Conservation (phyloP, 2,797 vertebrate species). For the Pampus argenteus region DNA sequence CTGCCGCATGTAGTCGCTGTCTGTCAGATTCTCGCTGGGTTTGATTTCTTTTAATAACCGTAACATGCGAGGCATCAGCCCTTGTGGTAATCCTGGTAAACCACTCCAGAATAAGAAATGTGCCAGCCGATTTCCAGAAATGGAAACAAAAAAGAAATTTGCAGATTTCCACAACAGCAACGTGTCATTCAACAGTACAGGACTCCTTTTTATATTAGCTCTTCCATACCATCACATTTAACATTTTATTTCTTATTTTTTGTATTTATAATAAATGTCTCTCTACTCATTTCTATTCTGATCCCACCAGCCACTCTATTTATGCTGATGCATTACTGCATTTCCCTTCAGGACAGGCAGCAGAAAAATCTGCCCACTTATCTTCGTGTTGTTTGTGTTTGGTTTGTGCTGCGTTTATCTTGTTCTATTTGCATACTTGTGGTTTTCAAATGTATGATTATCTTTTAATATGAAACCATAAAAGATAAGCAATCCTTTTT, state of each 20-base stretch:
- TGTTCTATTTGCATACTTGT: background rate
- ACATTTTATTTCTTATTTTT: background rate
- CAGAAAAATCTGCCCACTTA: background rate
- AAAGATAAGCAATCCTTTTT: background rate
- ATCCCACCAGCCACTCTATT: background rate
- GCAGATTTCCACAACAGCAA: slow-evolving; percentile 39
- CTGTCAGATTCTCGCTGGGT: slow-evolving; percentile 15
- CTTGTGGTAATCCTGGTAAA: slow-evolving; percentile 34
- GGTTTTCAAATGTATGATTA: background rate
- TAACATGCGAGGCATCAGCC: slow-evolving; percentile 33
- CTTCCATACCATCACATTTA: too few relatives aligned
- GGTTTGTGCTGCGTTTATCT: background rate
- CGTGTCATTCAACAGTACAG: too few relatives aligned
- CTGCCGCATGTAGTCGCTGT: slow-evolving; percentile 5
- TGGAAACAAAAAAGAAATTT: background rate
- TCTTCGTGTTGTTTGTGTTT: background rate
- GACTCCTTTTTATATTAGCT: too few relatives aligned
- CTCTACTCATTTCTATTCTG: background rate
- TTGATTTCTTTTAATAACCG: slow-evolving; percentile 20
- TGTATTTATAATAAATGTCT: background rate
- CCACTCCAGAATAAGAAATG: slow-evolving; percentile 25
- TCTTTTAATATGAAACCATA: background rate
- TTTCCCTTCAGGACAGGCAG: background rate
- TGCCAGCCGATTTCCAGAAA: slow-evolving; percentile 27
- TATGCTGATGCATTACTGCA: background rate